A percentile compares a stretch with the other conserved stretches of the same genome.
These are phyloP conservation scores for Yponomeuta malinellus DNA, from an alignment of 2,888 invertebrate species.

Conservation along the genomic window DNA sequence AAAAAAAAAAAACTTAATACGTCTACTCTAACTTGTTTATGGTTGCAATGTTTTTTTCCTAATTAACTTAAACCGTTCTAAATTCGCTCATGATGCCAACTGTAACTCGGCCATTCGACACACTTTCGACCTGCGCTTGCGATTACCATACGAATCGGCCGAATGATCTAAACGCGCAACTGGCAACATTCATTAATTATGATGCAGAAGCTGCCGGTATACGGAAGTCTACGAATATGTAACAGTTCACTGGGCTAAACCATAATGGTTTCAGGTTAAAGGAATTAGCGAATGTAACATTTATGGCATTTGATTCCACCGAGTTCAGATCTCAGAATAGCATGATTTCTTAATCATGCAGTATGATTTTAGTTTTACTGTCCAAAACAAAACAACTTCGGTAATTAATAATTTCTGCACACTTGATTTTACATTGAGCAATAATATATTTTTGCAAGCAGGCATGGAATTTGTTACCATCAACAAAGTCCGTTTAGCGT, in stretches of 20 bases:
- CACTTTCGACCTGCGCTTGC: constrained; percentile 8
- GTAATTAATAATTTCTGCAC: too few species aligned
- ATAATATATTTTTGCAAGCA: too few species aligned
- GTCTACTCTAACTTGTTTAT: background rate
- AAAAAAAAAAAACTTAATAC: too few species aligned
- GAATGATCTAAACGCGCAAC: constrained; percentile 6
- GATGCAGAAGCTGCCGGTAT: constrained; percentile 1
- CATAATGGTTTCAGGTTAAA: background rate
- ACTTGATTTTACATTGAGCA: too few species aligned
- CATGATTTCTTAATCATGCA: too few species aligned
- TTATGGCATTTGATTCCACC: background rate
- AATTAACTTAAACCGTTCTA: background rate
- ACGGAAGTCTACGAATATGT: constrained; percentile 8
- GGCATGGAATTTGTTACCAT: too few species aligned
- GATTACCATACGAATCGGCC: constrained; percentile 7
- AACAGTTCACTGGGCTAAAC: background rate
- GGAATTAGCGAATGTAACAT: background rate
- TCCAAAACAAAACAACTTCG: too few species aligned
- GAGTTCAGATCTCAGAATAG: too few species aligned
- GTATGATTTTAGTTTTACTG: too few species aligned
- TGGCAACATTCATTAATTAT: constrained; percentile 10
- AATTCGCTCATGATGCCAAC: background rate
- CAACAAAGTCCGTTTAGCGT: background rate
- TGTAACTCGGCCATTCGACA: constrained; percentile 13
- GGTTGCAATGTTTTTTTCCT: background rate